A percentile compares a stretch with the other conserved stretches of the same genome.
Conservation (phyloP, 2,113 vertebrate genomes). For the Agapornis roseicollis region DNA sequence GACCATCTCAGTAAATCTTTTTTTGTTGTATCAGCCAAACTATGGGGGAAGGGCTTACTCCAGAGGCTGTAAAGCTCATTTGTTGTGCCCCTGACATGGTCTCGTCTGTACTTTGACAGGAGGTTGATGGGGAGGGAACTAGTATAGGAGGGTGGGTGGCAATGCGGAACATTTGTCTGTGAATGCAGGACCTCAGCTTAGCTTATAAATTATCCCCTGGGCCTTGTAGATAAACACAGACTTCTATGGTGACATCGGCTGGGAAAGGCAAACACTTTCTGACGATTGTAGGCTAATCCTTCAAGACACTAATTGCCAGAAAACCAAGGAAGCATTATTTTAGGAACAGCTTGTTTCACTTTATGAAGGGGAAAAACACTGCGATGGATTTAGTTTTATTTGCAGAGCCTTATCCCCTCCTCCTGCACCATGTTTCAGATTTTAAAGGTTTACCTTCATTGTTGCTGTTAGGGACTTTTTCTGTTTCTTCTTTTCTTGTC, state of each 20-base stretch:
- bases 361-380: constrained; percentile 22
- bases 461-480: neutral
- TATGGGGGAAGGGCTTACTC: neutral
- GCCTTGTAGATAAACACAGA: constrained; percentile 53
- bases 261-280: constrained; percentile 43
- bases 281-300: constrained; percentile 11
- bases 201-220: constrained; percentile 27
- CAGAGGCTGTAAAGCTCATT: neutral
- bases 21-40: neutral
- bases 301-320: constrained; percentile 30
- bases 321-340: constrained; percentile 36
- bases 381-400: constrained; percentile 9
- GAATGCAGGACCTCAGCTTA: neutral
- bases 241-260: neutral
- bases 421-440: neutral
- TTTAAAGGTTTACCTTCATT: neutral
- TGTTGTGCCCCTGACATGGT: neutral
- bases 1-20: neutral
- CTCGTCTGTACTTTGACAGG: neutral
- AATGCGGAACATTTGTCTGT: neutral
- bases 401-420: neutral
- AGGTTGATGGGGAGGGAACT: neutral
- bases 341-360: constrained; percentile 33
- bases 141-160: neutral
- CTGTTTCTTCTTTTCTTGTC: rapidly evolving